Conservation (phyloP, 2,797 vertebrate genomes). For the Peromyscus nudipes region DNA sequence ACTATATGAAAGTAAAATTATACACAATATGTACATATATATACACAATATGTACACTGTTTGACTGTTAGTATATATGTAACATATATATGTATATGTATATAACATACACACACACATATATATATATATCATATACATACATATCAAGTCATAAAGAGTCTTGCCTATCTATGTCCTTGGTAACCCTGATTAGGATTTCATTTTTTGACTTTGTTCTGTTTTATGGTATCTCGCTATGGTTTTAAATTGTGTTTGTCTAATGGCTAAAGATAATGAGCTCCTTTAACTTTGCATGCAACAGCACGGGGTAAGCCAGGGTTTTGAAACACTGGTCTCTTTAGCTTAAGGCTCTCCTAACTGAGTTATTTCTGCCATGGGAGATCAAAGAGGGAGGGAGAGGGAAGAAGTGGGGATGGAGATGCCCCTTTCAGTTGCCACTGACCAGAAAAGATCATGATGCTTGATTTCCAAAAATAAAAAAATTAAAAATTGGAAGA, state of each 20-base stretch:
- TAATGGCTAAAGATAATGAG: background rate
- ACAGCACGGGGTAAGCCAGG: background rate
- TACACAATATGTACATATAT: no score
- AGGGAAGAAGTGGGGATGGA: background rate
- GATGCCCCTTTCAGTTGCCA: background rate
- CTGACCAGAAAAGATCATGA: background rate
- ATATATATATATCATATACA: no score
- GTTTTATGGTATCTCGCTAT: background rate
- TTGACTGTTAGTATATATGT: background rate
- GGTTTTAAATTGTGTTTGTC: constrained; percentile 24
- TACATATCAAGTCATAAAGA: background rate
- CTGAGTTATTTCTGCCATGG: no score
- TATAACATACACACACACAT: no score
- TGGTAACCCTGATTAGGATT: background rate
- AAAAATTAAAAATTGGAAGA: background rate
- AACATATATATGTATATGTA: background rate
- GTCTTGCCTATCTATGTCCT: background rate
- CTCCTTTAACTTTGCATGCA: background rate
- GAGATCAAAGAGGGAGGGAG: background rate
- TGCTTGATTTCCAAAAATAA: background rate
- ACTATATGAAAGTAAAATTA: background rate
- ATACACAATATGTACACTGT: no score
- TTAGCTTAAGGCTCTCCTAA: background rate
- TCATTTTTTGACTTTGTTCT: background rate
- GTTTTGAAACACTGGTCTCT: background rate